Conservation (phyloP, 2,797 vertebrate genomes). For the Falco novaeseelandiae region DNA sequence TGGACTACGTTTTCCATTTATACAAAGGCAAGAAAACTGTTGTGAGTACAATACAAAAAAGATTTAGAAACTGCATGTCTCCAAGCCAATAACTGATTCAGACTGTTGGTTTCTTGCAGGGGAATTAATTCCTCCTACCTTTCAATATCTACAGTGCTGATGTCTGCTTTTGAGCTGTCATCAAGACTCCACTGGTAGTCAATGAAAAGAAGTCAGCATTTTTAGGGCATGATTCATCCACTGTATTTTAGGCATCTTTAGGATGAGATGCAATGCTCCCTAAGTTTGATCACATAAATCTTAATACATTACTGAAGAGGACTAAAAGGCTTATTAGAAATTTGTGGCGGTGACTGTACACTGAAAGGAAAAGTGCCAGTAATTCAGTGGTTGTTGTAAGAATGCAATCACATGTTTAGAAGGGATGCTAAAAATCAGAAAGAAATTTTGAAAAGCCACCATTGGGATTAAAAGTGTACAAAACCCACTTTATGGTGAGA, state of each 20-base stretch:
- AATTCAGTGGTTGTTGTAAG: not conserved
- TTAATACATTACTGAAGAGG: not conserved
- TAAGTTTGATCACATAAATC: not conserved
- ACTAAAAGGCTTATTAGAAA: not conserved
- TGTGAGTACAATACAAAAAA: not conserved
- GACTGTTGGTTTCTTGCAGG: not conserved
- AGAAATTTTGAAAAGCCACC: not conserved
- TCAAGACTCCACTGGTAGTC: not conserved
- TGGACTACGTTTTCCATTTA: not conserved
- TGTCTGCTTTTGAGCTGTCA: not conserved
- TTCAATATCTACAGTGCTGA: not conserved
- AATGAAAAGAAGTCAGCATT: slow-evolving; percentile 16
- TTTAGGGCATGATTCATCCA: not conserved
- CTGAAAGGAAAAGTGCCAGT: not conserved
- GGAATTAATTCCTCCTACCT: not conserved
- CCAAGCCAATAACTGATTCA: not conserved
- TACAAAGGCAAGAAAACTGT: not conserved
- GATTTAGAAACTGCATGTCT: not conserved
- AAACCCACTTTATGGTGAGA: not conserved
- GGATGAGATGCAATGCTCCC: not conserved
- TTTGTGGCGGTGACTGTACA: not conserved
- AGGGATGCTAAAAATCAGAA: not conserved
- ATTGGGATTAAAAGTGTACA: not conserved
- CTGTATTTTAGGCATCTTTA: not conserved
- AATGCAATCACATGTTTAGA: not conserved